phyloP scores from a whole-genome alignment of 1,140 invertebrate species.

The Holcopasites calliopsidis region DNA sequence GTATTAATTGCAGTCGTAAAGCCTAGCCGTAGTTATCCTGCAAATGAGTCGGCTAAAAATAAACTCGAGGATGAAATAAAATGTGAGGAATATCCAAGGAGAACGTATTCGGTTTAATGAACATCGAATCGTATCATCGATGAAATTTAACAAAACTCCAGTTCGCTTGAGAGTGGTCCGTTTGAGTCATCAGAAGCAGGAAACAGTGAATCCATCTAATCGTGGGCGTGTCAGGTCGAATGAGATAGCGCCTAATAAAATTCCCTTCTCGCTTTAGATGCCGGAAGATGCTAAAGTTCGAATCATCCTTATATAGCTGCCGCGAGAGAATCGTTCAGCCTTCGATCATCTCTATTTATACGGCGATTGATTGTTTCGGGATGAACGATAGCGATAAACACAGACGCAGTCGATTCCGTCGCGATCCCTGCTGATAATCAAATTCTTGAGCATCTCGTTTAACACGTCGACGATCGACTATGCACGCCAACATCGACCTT shows the following conservation, averaged over 20 bases:
- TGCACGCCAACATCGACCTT: constrained; percentile 38
- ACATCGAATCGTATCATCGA: not conserved
- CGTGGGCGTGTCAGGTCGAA: too few species aligned
- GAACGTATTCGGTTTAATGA: not conserved
- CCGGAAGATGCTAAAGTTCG: constrained; percentile 11
- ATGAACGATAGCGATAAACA: constrained; percentile 41
- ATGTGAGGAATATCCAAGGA: not conserved
- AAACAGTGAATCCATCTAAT: too few species aligned
- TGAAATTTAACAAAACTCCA: not conserved
- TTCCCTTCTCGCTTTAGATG: too few species aligned
- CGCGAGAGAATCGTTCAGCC: not conserved
- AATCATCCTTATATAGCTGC: not conserved
- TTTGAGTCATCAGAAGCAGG: not conserved
- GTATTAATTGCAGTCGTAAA: not conserved
- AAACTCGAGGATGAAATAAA: too few species aligned
- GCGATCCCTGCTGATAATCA: constrained; percentile 25
- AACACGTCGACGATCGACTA: not conserved
- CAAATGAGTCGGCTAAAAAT: not conserved
- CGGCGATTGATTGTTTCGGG: constrained; percentile 34
- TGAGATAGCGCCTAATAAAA: not conserved
- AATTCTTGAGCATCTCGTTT: constrained; percentile 6
- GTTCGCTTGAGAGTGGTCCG: not conserved
- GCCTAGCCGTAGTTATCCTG: not conserved
- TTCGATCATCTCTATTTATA: constrained; percentile 27
- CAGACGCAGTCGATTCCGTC: not conserved